phyloP scores from a whole-genome alignment of 2,113 vertebrate species.

The Cololabis saira region DNA sequence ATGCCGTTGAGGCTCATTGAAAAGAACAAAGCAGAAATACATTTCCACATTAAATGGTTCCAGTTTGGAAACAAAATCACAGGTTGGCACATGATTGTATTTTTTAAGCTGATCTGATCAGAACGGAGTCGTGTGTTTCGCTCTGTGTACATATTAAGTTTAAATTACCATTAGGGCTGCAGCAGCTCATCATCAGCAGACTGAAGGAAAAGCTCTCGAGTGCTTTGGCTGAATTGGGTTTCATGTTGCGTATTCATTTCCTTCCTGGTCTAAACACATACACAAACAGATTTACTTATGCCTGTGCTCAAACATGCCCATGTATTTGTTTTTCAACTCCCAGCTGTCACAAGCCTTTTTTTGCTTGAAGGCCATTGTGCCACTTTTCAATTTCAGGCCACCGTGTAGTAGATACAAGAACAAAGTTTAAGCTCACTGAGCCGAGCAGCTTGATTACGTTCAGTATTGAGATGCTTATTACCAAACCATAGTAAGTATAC shows the following conservation, averaged over 20 bases:
- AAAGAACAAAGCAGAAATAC: background rate
- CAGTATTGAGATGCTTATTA: too few relatives aligned
- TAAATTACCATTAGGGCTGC: conserved; percentile 31
- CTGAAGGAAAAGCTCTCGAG: conserved; percentile 49
- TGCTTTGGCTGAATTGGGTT: conserved; percentile 32
- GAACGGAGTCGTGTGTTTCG: conserved; percentile 24
- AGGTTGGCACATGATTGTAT: conserved; percentile 28
- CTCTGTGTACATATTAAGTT: conserved; percentile 31
- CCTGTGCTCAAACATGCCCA: too few relatives aligned
- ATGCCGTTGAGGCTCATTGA: conserved; percentile 18
- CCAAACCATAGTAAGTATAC: too few relatives aligned
- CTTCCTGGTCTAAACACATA: conserved; percentile 7
- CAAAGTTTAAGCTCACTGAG: too few relatives aligned
- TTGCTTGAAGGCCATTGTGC: too few relatives aligned
- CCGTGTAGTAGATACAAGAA: too few relatives aligned
- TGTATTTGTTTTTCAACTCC: too few relatives aligned
- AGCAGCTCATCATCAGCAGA: conserved; percentile 35
- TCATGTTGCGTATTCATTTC: conserved; percentile 41
- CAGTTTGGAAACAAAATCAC: conserved; percentile 35
- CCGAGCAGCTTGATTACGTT: too few relatives aligned
- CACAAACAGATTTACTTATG: background rate
- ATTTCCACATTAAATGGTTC: conserved; percentile 20
- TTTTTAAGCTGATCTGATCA: conserved; percentile 15
- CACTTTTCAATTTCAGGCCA: too few relatives aligned
- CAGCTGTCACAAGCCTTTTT: too few relatives aligned